phyloP scores from a whole-genome alignment of 2,888 invertebrate species.

The Dasysyrphus tricinctus region DNA sequence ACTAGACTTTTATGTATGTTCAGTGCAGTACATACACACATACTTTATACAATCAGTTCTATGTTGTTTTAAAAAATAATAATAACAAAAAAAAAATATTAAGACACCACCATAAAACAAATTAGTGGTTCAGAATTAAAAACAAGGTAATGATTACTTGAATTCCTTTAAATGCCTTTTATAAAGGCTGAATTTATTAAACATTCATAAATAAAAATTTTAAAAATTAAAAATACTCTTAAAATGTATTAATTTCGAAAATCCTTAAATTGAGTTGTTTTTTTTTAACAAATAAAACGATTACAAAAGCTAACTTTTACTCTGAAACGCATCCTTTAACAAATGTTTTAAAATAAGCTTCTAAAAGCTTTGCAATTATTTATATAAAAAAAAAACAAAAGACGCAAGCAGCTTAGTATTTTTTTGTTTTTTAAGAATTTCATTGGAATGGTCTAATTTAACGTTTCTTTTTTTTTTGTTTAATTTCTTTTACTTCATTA shows the following conservation, averaged over 20 bases:
- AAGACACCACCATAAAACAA: too few relatives aligned
- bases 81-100: too few relatives aligned
- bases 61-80: too few relatives aligned
- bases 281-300: not conserved
- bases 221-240: not conserved
- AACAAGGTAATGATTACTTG: too few relatives aligned
- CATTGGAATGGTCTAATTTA: conserved; percentile 78
- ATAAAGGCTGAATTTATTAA: not conserved
- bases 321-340: conserved; percentile 35
- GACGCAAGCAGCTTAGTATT: conserved; percentile 78
- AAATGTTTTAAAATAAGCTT: conserved; percentile 42
- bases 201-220: not conserved
- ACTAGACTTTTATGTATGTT: too few relatives aligned
- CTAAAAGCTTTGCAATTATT: conserved; percentile 48
- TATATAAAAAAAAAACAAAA: conserved; percentile 77
- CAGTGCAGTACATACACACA: too few relatives aligned
- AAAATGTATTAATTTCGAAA: not conserved
- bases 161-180: too few relatives aligned
- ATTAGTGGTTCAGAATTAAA: too few relatives aligned
- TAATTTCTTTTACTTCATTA: conserved; percentile 48
- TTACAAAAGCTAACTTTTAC: conserved; percentile 4
- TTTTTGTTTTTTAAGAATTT: conserved; percentile 76
- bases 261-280: not conserved
- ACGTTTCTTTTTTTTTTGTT: conserved; percentile 67
- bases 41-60: too few relatives aligned